A percentile compares a stretch with the other conserved stretches of the same genome.
Conservation (phyloP, 37 sponge, comb jelly and placozoan genomes). For the Axinella damicornis region DNA sequence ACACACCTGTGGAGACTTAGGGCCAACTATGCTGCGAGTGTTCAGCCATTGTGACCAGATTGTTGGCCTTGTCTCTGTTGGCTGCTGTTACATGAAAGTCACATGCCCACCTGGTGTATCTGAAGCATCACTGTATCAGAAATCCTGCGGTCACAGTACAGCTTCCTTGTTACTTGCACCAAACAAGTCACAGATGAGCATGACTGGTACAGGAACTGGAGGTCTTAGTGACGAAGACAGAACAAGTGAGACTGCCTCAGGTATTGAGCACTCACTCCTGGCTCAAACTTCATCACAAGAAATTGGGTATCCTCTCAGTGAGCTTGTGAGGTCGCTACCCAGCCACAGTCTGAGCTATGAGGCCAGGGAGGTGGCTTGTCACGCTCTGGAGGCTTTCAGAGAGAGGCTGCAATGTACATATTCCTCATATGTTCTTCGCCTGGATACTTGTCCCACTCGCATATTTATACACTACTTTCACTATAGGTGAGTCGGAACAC, state of each 20-base stretch:
- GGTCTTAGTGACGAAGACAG: not conserved
- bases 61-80: constrained; percentile 68
- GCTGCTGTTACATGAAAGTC: constrained; percentile 91
- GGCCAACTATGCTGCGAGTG: constrained; percentile 70
- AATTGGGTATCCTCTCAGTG: constrained; percentile 73
- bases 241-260: no score
- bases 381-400: constrained; percentile 67
- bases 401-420: constrained; percentile 21
- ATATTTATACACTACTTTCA: not conserved
- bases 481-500: constrained; percentile 9
- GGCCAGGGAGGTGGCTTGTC: constrained; percentile 81
- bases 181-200: not conserved
- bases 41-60: constrained; percentile 44
- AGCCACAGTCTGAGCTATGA: constrained; percentile 63
- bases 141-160: no score
- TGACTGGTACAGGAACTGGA: no score
- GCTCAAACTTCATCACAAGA: no score
- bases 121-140: no score
- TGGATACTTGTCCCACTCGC: not conserved
- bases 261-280: no score
- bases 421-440: not conserved
- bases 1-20: constrained; percentile 87
- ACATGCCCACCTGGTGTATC: constrained; percentile 1
- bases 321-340: constrained; percentile 7
- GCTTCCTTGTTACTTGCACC: not conserved